Evolutionary conservation across 1,140 invertebrate species (phyloP).

Genomic region (Liolophura sinensis): DNA sequence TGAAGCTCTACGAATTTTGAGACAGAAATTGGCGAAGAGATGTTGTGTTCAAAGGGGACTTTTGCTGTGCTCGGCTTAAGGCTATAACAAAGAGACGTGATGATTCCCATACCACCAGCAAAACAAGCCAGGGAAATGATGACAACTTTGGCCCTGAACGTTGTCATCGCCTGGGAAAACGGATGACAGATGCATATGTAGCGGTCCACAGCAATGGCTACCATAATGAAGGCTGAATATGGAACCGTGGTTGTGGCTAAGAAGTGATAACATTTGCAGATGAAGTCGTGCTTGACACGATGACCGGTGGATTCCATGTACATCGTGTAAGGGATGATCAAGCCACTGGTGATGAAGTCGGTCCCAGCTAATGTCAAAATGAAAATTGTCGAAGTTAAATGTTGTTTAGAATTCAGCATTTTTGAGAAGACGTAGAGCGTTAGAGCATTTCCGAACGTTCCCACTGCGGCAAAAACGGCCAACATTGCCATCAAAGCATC

Average conservation of each 20-base stretch:
- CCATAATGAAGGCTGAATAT: constrained; percentile 47
- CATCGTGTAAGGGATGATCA: constrained; percentile 39
- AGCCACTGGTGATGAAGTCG: constrained; percentile 35
- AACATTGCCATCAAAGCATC: constrained; percentile 19
- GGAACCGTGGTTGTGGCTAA: constrained; percentile 41
- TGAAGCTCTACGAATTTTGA: background rate
- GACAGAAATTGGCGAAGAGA: background rate
- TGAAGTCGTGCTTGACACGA: constrained; percentile 25
- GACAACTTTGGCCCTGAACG: constrained; percentile 32
- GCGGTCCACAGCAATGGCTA: constrained; percentile 45
- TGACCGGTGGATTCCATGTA: constrained; percentile 26
- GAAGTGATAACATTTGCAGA: constrained; percentile 46
- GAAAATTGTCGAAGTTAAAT: constrained; percentile 39
- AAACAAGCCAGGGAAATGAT: constrained; percentile 28
- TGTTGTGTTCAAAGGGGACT: background rate
- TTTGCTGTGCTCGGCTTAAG: constrained; percentile 9
- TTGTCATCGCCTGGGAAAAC: constrained; percentile 34
- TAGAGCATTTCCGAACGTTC: constrained; percentile 44
- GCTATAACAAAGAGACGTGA: constrained; percentile 32
- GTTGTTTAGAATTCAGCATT: constrained; percentile 24
- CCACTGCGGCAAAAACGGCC: constrained; percentile 24
- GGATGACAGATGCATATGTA: constrained; percentile 50
- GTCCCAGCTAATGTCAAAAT: constrained; percentile 42
- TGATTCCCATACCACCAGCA: constrained; percentile 34
- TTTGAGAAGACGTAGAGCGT: constrained; percentile 45